Base-by-base conservation (phyloP, 2,888 invertebrate species). In the Tethea ocularis region DNA sequence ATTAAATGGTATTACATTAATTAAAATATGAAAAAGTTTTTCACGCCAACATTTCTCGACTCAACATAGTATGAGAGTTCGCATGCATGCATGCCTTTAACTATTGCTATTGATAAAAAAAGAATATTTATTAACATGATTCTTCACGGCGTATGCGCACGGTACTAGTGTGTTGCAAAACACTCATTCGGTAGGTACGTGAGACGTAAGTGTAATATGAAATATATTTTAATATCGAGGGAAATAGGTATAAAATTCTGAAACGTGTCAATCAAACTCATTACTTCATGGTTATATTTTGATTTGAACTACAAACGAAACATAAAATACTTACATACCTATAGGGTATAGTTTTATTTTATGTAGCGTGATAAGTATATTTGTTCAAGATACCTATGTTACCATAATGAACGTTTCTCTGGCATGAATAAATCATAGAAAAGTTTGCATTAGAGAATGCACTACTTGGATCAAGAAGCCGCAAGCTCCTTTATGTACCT, bases 121-220 rank as follows among this genome's bases (percentile, higher is more conserved):
- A 83, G 62, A 61, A 63, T 74, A 76, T 74, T 80, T 83, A 83
- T 83, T 82, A 83, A 82, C 82, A 84, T 82, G 77, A 80, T 80
- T 77, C 77, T 77, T 75, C 76, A 80, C 81, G 82, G 75, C 73
- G 73, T 69, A 66, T 75, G 80, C 61, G 68, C 77, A 60, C 63
- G 61, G 59, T 64, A 67, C 62, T 63, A 67, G 46, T 62, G 63
- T 68, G 63, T 67, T 67, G 64, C 66, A 61, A 69, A 66, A 65
- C 65, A 61, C 67, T 71, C 63, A 61, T 69, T 60, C 65, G 26
- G 57, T 46, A 46, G 10, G 15, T 46, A 46, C n/a, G n/a, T n/a
- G n/a, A n/a, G n/a, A n/a, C n/a, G n/a, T n/a, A n/a, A n/a, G n/a
- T n/a, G n/a, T 20, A 20, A 10, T 46, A n/a, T 46, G 10, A 68